A percentile compares a stretch with the other conserved stretches of the same genome.
Evolutionary conservation across 2,888 invertebrate genomes (phyloP).

Genomic region (Digitonthophagus gazella): DNA sequence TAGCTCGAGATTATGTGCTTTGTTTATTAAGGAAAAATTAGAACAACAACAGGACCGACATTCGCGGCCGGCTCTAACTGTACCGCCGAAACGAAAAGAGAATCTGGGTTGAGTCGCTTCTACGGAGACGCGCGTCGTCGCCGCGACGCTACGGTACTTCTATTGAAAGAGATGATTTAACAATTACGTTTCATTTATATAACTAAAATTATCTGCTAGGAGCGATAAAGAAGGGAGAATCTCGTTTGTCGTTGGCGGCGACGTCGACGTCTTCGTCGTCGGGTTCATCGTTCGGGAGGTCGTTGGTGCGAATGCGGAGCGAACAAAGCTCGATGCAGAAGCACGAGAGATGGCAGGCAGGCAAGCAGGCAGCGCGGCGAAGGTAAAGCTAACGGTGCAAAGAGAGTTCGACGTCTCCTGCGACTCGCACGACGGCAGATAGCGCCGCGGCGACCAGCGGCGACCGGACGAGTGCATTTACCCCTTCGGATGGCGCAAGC

Average conservation of each 20-base stretch:
- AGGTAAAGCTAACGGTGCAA: slow-evolving; percentile 42
- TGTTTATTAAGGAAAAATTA: slow-evolving; percentile 7
- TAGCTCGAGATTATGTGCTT: no score
- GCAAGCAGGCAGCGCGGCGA: slow-evolving; percentile 32
- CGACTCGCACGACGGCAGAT: slow-evolving; percentile 16
- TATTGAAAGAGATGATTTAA: no score
- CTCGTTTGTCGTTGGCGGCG: no score
- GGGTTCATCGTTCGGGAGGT: slow-evolving; percentile 37
- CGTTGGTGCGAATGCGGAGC: slow-evolving; percentile 29
- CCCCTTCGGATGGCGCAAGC: slow-evolving; percentile 23
- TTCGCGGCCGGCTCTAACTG: background rate
- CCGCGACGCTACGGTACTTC: background rate
- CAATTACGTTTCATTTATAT: no score
- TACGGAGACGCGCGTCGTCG: background rate
- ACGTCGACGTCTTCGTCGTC: background rate
- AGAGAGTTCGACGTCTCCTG: slow-evolving; percentile 38
- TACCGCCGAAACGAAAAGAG: background rate
- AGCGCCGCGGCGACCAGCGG: background rate
- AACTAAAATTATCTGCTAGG: no score
- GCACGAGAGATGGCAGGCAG: slow-evolving; percentile 4
- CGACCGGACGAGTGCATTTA: slow-evolving; percentile 26
- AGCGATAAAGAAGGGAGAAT: no score
- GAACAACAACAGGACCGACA: background rate
- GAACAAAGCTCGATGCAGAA: background rate
- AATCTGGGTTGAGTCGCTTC: background rate